Base-by-base conservation (phyloP, 1,140 invertebrate genomes). In the Lordiphosa mommai region DNA sequence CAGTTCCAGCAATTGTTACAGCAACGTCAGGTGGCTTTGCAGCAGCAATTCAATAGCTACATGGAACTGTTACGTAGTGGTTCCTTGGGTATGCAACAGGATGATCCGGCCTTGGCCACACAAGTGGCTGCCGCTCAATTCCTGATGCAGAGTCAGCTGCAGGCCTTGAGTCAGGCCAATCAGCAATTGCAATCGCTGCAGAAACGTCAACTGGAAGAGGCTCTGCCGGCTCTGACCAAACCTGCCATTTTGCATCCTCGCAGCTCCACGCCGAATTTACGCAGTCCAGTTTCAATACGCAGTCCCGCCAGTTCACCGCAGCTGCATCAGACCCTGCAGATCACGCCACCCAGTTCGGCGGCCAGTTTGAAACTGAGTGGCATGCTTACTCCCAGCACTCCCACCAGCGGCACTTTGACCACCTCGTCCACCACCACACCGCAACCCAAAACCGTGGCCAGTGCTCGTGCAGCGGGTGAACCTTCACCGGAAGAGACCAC, bases 401-500 rank as follows among this genome's bases (percentile, higher is more conserved):
- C 92, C 41, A 84, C 77, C 9, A 90, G 92, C n/a, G 92, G 91
- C 48, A 88, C 88, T 4, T 68, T 69, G 32, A 58, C 38, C 14
- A 57, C 48, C 2, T 30, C 20, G 13, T 27, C 30, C 20, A 49
- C 46, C 29, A 66, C 53, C 32, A 88, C 89, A 88, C 76, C 91
- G 69, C 89, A 91, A 91, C 87, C 91, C 1, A 88, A 88, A 50
- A 91, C 91, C 6, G 65, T 87, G 41, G 72, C 80, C 30, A 73
- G 68, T 30, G 76, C 90, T 32, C 89, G 90, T 85, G 84, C 91
- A 55, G 88, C 91, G 9, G 91, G 95, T 37, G 95, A 96, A 77
- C 94, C 95, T 4, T 93, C 94, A 8, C 92, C 94, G 0, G 96
- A 98, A 80, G 97, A 98, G 89, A 96, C 96, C 8, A 97, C 96